Percentiles rank a stretch among this genome's conserved stretches.
Evolutionary conservation across 1,140 invertebrate species (phyloP).

Genomic region (Leptinotarsa undecemlineata): DNA sequence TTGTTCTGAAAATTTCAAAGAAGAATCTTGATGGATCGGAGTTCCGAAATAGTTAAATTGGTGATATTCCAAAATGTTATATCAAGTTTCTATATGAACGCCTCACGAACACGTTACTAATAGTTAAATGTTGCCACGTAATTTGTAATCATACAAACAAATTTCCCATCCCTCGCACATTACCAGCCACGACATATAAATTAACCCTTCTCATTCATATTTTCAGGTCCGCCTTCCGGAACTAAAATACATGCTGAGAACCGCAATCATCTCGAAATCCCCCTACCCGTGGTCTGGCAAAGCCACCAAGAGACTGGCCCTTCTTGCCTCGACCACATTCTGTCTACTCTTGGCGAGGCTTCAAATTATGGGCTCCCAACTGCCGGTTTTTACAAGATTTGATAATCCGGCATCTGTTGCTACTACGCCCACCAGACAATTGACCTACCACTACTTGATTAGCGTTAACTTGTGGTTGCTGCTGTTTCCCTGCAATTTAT

Average conservation of each 20-base stretch:
- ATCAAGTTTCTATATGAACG: no score
- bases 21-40: no score
- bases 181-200: neutral
- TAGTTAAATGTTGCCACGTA: no score
- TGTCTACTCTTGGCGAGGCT: slow-evolving; percentile 82
- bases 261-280: slow-evolving; percentile 68
- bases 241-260: slow-evolving; percentile 63
- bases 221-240: slow-evolving; percentile 70
- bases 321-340: slow-evolving; percentile 78
- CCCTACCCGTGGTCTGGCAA: slow-evolving; percentile 70
- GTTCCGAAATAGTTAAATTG: no score
- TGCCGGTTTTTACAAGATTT: slow-evolving; percentile 94
- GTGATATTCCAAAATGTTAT: no score
- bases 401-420: slow-evolving; percentile 91
- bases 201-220: neutral
- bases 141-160: no score
- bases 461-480: slow-evolving; percentile 90
- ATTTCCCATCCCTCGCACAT: no score
- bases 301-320: slow-evolving; percentile 75
- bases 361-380: slow-evolving; percentile 93
- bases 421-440: slow-evolving; percentile 75
- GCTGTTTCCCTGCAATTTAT: slow-evolving; percentile 85
- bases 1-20: no score
- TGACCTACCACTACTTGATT: slow-evolving; percentile 92
- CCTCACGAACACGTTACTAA: no score